phyloP scores from a whole-genome alignment of 2,113 vertebrate species.

The Lucifuga dentata region DNA sequence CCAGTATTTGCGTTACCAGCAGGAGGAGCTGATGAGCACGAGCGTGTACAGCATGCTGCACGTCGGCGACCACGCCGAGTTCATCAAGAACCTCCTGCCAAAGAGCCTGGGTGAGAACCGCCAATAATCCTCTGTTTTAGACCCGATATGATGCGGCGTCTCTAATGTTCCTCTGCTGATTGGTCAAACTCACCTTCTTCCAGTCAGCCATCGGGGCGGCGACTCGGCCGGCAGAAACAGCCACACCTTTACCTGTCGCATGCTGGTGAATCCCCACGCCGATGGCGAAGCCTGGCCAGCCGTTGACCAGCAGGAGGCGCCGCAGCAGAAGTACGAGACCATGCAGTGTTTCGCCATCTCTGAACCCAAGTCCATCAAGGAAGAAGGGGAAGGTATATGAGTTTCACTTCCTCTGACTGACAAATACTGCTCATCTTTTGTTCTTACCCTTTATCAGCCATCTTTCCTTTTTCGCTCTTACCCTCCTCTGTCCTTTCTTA shows the following conservation, averaged over 20 bases:
- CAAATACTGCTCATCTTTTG: no score
- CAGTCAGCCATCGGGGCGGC: conserved; percentile 89
- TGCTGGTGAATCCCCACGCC: conserved; percentile 92
- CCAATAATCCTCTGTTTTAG: no score
- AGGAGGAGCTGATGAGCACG: conserved; percentile 98
- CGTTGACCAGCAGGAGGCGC: conserved; percentile 83
- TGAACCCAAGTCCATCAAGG: conserved; percentile 97
- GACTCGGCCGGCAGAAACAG: conserved; percentile 93
- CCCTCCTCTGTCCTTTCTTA: rapidly evolving
- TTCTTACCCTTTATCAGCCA: neutral
- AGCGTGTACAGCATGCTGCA: conserved; percentile 97
- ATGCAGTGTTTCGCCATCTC: conserved; percentile 99
- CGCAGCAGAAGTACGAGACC: conserved; percentile 96
- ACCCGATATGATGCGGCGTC: no score
- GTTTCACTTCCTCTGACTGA: neutral
- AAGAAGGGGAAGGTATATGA: conserved; percentile 94
- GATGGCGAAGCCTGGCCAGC: conserved; percentile 85
- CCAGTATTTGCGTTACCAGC: conserved; percentile 96
- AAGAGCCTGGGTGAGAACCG: conserved; percentile 90
- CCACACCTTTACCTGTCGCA: conserved; percentile 98
- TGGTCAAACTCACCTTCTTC: neutral
- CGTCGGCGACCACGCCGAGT: conserved; percentile 94
- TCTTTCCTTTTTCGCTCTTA: rapidly evolving
- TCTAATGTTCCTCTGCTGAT: neutral
- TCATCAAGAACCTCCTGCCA: conserved; percentile 97